phyloP scores from a whole-genome alignment of 2,113 vertebrate species.

The Megaceryle maxima region DNA sequence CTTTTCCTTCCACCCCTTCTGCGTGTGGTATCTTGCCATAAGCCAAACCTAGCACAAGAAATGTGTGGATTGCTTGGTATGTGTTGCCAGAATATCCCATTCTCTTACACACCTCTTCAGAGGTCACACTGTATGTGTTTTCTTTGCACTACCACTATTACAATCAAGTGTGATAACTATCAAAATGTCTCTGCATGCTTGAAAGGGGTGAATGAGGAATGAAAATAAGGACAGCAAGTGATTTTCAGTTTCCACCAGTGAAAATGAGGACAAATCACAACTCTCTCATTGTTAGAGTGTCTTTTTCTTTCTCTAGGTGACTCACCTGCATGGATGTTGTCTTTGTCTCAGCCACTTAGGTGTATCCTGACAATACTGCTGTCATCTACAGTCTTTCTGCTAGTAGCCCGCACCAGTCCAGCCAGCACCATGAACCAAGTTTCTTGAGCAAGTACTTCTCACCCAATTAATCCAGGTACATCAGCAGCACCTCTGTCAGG shows the following conservation, averaged over 20 bases:
- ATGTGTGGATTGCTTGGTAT: background rate
- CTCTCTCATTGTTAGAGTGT: background rate
- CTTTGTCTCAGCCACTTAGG: background rate
- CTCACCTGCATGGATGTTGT: background rate
- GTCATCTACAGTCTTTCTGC: background rate
- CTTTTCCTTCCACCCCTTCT: background rate
- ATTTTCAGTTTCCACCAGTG: background rate
- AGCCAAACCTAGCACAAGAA: background rate
- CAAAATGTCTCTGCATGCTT: background rate
- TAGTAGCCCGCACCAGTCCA: background rate
- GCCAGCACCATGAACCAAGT: background rate
- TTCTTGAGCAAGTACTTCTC: background rate
- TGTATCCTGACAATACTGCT: background rate
- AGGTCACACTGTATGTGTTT: background rate
- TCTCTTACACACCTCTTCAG: background rate
- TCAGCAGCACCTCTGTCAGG: background rate
- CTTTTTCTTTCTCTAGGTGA: background rate
- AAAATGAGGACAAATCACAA: background rate
- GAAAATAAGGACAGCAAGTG: background rate
- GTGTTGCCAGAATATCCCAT: background rate
- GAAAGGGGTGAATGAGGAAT: background rate
- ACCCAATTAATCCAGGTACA: background rate
- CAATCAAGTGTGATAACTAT: background rate
- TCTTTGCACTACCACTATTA: background rate
- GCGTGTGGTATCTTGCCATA: accelerated